A percentile compares a stretch with the other conserved stretches of the same genome.
These are phyloP conservation scores for Protaetia brevitarsis DNA, from an alignment of 1,140 invertebrate species.

Conservation along the genomic window DNA sequence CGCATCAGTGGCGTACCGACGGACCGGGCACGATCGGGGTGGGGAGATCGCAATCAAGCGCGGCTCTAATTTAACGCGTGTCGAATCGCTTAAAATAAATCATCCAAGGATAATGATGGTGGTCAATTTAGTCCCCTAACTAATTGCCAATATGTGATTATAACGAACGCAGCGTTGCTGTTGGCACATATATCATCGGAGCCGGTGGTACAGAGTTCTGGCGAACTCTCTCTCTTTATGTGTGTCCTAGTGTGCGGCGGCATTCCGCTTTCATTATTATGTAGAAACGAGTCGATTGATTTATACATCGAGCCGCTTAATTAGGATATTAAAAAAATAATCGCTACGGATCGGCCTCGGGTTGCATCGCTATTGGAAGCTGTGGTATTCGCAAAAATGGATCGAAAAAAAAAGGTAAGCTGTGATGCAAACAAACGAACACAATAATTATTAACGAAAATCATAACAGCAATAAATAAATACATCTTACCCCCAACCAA, in stretches of 20 bases:
- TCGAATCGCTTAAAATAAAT: slow-evolving; percentile 22
- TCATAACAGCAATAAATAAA: too few species aligned
- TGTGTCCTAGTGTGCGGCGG: slow-evolving; percentile 17
- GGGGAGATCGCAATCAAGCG: slow-evolving; percentile 28
- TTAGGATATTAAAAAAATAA: slow-evolving; percentile 39
- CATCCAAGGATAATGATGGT: slow-evolving; percentile 42
- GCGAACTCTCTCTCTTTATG: slow-evolving; percentile 14
- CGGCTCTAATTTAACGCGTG: slow-evolving; percentile 30
- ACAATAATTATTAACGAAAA: too few species aligned
- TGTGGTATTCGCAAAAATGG: too few species aligned
- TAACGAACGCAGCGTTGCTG: slow-evolving; percentile 42
- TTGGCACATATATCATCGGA: slow-evolving; percentile 42
- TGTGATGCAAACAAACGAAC: too few species aligned
- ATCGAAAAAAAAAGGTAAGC: too few species aligned
- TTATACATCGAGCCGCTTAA: slow-evolving; percentile 40
- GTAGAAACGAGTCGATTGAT: slow-evolving; percentile 37
- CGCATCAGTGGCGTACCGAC: slow-evolving; percentile 2
- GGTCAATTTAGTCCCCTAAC: slow-evolving; percentile 49
- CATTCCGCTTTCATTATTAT: slow-evolving; percentile 41
- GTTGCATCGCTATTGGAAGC: too few species aligned
- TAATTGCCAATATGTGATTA: slow-evolving; percentile 50
- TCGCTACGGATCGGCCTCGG: background rate
- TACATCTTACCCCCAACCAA: too few species aligned
- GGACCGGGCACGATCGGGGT: background rate
- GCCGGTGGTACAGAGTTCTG: background rate